Base-by-base conservation (phyloP, 2,113 vertebrate species). In the Hiodon tergisus region DNA sequence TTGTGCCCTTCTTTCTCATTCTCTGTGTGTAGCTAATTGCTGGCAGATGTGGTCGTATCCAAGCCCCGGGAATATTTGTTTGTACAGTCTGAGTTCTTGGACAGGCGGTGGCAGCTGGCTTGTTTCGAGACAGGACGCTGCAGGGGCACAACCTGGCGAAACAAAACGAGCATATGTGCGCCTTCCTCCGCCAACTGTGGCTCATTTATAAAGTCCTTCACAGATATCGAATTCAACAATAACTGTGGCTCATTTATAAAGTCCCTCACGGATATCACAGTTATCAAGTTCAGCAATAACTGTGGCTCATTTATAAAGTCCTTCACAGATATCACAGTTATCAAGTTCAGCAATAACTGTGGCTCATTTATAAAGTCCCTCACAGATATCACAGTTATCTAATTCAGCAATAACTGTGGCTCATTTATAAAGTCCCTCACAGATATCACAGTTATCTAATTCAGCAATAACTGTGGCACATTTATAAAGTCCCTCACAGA, bases 51-150 rank as follows among this genome's bases (percentile, higher is more conserved):
- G 82, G 86, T 84, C 85, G 90, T 54, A 16, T 55, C 13, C 81
- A 76, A 73, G 79, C 86, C 88, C 87, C 3, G 14, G 87, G 91
- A 88, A 86, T 92, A 93, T 97, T 96, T 98, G 93, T 96, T 98
- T 97, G 90, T 86, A 93, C 92, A 94, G 92, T 91, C 91, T 93
- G 92, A 91, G 90, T 94, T 95, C 91, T 89, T 90, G 93, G 92
- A 88, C 89, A 93, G 91, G 78, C 87, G 83, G 78, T 78, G 80
- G 85, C 96, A 98, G 95, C 93, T 96, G 94, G 73, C 90, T 92
- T 89, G 88, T 91, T 96, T 97, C 94, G 94, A 89, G 90, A 83
- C 84, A 87, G 83, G 63, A n/a, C 89, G 86, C 66, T 63, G 72
- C 80, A 85, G 84, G 82, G 81, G 78, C 80, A 84, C 89, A 94